These are phyloP conservation scores for Dendrocopos noguchii DNA, from an alignment of 2,113 vertebrate genomes.

Conservation along the genomic window DNA sequence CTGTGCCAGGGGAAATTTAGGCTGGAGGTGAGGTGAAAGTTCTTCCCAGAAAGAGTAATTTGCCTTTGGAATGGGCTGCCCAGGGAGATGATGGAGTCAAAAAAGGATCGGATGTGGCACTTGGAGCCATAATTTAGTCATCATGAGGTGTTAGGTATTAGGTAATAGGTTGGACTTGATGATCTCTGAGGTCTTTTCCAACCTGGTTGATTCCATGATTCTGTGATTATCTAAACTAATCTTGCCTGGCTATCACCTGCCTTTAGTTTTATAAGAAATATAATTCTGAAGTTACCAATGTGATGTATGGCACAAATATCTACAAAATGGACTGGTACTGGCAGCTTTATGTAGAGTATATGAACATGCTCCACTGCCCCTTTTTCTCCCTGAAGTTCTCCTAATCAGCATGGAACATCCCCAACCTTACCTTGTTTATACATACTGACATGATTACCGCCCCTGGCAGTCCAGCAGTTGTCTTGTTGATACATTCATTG, in stretches of 20 bases:
- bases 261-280: not conserved
- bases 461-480: conserved; percentile 1
- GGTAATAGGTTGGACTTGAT: no score
- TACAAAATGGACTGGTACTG: not conserved
- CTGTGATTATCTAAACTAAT: not conserved
- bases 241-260: not conserved
- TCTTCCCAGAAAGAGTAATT: no score
- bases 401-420: not conserved
- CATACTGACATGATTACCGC: conserved; percentile 39
- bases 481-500: conserved; percentile 15
- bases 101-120: no score
- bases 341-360: not conserved
- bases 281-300: not conserved
- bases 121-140: no score
- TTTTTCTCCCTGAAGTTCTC: conserved; percentile 19
- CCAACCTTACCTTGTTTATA: not conserved
- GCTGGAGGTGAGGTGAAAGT: no score
- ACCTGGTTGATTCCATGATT: no score
- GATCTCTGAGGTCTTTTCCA: no score
- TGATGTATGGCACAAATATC: not conserved
- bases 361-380: not conserved
- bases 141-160: no score
- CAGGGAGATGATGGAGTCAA: no score
- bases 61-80: no score
- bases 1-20: no score